Base-by-base conservation (phyloP, 1,140 invertebrate genomes). In the Aphidius ervi region DNA sequence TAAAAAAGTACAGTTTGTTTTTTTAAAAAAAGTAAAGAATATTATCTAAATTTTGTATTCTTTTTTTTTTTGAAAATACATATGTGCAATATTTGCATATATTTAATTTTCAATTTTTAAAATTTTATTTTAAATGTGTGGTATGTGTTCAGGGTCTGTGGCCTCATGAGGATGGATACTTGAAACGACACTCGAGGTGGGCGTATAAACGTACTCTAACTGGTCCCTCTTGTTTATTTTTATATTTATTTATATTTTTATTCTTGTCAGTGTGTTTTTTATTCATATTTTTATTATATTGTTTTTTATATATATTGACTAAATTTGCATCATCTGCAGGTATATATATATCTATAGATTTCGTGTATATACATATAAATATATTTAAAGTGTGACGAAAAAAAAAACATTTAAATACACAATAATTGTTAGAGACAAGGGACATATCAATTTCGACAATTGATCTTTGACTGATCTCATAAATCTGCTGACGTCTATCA, bases 171-270 rank as follows among this genome's bases (percentile, higher is more conserved):
- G 57, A 65, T 63, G 63, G 65, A 65, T 64, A 65, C 57, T 67
- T 61, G 52, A 39, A 40, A 40, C 52, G 52, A 54, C 52, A 54
- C 52, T 54, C 40, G 52, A 65, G 58, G 72, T 74, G 67, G 73
- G 70, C 68, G 74, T 62, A 70, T 69, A 62, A 68, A 70, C 63
- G 62, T 54, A 64, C 58, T 55, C 49, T 31, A 54, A 45, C 46
- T 61, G 46, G 46, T 31, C 23, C 58, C 52, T 45, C 47, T 55
- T 56, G 6, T 56, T 57, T 31, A 60, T 59, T 31, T 56, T 56
- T 46, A 16, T 16, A 16, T 16, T 16, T 16, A 16, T 48, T 55
- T 16, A 37, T 49, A 8, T 46, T 48, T 43, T 46, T 55, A 31
- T 52, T 59, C 16, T 55, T 16, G 31, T 59, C 43, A 31, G 23